Conservation (phyloP, 2,797 vertebrate species). For the Ceyx erithaca region DNA sequence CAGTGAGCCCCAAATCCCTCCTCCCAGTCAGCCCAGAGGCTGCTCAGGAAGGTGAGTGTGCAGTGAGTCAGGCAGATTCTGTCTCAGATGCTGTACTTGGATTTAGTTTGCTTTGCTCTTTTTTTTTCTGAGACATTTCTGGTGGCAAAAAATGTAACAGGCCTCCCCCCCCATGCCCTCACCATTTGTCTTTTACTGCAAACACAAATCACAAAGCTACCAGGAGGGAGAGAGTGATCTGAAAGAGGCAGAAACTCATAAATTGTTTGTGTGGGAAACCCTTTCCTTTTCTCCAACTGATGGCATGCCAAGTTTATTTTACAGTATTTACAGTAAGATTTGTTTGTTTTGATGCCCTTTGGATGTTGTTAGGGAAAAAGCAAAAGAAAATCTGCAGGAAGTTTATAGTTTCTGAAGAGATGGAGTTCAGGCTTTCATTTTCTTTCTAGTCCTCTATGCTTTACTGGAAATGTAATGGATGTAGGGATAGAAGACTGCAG, state of each 20-base stretch:
- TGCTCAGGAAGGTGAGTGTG: background rate
- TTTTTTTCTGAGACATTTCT: background rate
- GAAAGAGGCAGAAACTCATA: conserved; percentile 57
- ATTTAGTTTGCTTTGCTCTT: background rate
- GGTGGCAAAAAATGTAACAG: background rate
- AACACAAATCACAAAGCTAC: background rate
- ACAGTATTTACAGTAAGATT: conserved; percentile 57
- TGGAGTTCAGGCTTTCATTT: conserved; percentile 16
- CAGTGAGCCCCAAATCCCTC: background rate
- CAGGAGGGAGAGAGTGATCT: conserved; percentile 44
- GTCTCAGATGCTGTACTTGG: background rate
- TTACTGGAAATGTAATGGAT: background rate
- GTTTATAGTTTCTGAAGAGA: conserved; percentile 37
- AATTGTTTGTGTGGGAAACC: conserved; percentile 38
- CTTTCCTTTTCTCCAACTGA: conserved; percentile 51
- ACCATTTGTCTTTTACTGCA: background rate
- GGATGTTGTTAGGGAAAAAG: conserved; percentile 40
- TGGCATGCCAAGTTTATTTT: conserved; percentile 64
- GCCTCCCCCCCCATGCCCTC: background rate
- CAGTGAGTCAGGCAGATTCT: background rate
- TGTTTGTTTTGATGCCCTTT: conserved; percentile 70
- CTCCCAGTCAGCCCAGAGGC: background rate
- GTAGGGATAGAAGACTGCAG: background rate
- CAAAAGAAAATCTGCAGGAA: conserved; percentile 54
- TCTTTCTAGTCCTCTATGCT: conserved; percentile 16